phyloP scores from a whole-genome alignment of 1,140 invertebrate species.

The Drosophila bocki region DNA sequence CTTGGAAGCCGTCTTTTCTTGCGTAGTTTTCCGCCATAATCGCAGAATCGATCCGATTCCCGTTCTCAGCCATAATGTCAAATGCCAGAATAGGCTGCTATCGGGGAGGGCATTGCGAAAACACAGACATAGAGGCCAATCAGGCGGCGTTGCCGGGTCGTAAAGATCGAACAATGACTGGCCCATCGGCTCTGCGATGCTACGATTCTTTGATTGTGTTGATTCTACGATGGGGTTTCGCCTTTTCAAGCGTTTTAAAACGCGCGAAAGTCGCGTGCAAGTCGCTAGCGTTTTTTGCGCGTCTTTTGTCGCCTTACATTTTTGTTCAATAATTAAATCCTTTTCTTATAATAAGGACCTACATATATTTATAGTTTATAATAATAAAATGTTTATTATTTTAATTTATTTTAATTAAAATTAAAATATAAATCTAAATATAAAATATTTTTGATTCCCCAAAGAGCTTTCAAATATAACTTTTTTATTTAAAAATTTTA shows the following conservation, averaged over 20 bases:
- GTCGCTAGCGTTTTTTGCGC: background rate
- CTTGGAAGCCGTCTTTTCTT: slow-evolving; percentile 20
- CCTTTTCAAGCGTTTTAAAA: slow-evolving; percentile 17
- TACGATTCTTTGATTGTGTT: slow-evolving; percentile 12
- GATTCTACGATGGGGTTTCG: slow-evolving; percentile 23
- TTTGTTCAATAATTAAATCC: too few species aligned
- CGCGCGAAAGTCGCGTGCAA: slow-evolving; percentile 6
- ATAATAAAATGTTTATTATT: too few species aligned
- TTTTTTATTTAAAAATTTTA: too few species aligned
- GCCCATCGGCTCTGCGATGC: slow-evolving; percentile 39
- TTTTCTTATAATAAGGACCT: too few species aligned
- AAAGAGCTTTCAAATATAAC: too few species aligned
- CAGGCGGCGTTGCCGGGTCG: slow-evolving; percentile 44
- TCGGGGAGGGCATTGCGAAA: slow-evolving; percentile 36
- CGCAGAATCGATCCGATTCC: slow-evolving; percentile 7
- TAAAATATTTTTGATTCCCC: too few species aligned
- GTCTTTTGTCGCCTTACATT: background rate
- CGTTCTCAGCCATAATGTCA: slow-evolving; percentile 4
- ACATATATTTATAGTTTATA: too few species aligned
- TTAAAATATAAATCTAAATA: too few species aligned
- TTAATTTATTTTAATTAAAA: too few species aligned
- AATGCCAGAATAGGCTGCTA: slow-evolving; percentile 15
- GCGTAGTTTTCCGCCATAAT: slow-evolving; percentile 40
- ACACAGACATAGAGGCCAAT: slow-evolving; percentile 55
- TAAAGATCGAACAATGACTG: slow-evolving; percentile 54